Evolutionary conservation across 2,113 vertebrate genomes (phyloP), one percentile per base, ranked within the genome.

Genomic region (Capreolus pygargus): DNA sequence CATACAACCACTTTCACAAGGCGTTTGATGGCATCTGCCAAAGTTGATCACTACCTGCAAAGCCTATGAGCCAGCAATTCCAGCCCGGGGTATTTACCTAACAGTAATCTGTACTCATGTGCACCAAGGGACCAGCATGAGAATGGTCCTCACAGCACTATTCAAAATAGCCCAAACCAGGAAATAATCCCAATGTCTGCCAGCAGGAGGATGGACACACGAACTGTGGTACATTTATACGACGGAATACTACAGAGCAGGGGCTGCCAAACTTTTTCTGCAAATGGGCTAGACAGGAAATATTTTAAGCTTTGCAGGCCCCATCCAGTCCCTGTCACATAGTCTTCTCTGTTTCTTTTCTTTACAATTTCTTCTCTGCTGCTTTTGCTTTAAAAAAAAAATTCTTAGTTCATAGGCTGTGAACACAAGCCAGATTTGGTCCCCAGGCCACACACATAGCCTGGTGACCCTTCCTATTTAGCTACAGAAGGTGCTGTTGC

Each of bases 231-330:
- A 2, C 19, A 6, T 45, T 45, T n/a, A 13, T 1, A 8, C 1
- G 45, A 25, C 0, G 19, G 83, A 28, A n/a, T 6, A 13, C n/a
- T 7, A 1, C 0, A 14, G 16, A 25, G 19, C 50, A 33, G 8
- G 5, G 28, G 58, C 15, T 27, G 27, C 58, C 74, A 25, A 7
- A 6, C 2, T 0, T 19, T 54, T 36, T 61, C 43, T 83, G 13
- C 23, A 39, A 82, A 92, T 39, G 47, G 58, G 33, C 52, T 16
- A 11, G 50, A 85, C 0, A 57, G 30, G 6, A 27, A 61, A 12
- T 11, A n/a, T 15, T 33, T 45, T 5, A 23, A 15, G 21, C 19
- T 45, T 50, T 45, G 19, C 43, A 7, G 79, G 55, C 47, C 67
- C 14, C 21, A 30, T 15, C 3, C 7, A 43, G 30, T 17, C 61